Conservation (phyloP, 2,888 invertebrate genomes). For the Fragum sueziense region DNA sequence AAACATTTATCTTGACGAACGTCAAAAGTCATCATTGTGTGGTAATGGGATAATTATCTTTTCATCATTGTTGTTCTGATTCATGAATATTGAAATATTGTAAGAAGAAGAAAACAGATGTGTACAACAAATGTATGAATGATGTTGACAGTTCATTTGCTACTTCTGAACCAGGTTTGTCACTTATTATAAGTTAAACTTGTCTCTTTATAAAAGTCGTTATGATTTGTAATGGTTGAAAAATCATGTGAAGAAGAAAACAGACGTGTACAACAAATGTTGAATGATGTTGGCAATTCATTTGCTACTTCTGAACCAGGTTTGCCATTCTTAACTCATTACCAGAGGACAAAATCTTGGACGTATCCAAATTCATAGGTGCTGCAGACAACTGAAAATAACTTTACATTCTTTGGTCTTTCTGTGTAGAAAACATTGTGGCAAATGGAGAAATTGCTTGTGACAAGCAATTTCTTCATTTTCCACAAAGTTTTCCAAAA, state of each 20-base stretch:
- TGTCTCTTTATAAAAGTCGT: too few species aligned
- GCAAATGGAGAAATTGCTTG: neutral
- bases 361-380: too few species aligned
- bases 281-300: slow-evolving; percentile 61
- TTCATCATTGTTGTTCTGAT: too few species aligned
- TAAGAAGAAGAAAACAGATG: slow-evolving; percentile 65
- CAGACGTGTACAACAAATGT: slow-evolving; percentile 66
- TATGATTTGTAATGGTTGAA: too few species aligned
- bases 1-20: neutral
- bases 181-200: too few species aligned
- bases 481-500: neutral
- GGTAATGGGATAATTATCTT: too few species aligned
- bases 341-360: too few species aligned
- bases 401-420: too few species aligned
- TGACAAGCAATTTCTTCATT: neutral
- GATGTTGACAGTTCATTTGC: slow-evolving; percentile 60
- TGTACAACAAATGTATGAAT: slow-evolving; percentile 68
- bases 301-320: slow-evolving; percentile 39
- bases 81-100: too few species aligned
- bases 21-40: too few species aligned
- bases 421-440: neutral
- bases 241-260: slow-evolving; percentile 67
- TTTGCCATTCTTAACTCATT: too few species aligned
- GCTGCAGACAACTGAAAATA: too few species aligned
- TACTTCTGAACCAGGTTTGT: slow-evolving; percentile 32